phyloP scores from a whole-genome alignment of 2,888 invertebrate species.

The Meteorus colon region DNA sequence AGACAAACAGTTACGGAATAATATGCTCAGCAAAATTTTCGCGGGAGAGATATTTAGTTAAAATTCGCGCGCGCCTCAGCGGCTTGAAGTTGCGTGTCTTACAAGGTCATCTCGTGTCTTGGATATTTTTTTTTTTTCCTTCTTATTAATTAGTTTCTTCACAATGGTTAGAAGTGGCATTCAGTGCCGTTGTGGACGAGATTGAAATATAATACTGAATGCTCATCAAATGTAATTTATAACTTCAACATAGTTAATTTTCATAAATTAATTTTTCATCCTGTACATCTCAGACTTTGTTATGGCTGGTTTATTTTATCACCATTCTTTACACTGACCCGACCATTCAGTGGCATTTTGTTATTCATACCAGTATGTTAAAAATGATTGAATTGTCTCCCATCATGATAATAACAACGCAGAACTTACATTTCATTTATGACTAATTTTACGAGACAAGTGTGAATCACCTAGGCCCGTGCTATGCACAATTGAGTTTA shows the following conservation, averaged over 20 bases:
- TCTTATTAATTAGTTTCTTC: background rate
- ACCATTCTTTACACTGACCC: too few relatives aligned
- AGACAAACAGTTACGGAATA: background rate
- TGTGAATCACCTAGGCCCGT: too few relatives aligned
- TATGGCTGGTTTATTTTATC: too few relatives aligned
- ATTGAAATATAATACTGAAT: background rate
- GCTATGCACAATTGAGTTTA: too few relatives aligned
- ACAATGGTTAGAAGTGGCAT: background rate
- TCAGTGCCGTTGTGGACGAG: background rate
- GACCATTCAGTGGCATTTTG: too few relatives aligned
- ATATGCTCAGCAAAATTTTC: conserved; percentile 32
- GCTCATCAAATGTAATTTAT: background rate
- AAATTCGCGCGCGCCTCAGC: conserved; percentile 36
- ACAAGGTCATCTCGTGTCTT: conserved; percentile 27
- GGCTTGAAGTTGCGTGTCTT: conserved; percentile 36
- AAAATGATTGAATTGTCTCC: too few relatives aligned
- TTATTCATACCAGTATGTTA: too few relatives aligned
- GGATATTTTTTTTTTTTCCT: background rate
- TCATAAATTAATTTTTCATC: background rate
- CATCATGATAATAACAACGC: too few relatives aligned
- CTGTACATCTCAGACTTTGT: too few relatives aligned
- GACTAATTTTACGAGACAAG: too few relatives aligned
- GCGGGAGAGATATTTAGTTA: conserved; percentile 15
- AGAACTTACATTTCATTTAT: too few relatives aligned
- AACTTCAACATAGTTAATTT: too few relatives aligned